Conservation (phyloP, 1,140 invertebrate species). For the Stenopsyche tienmushanensis region DNA sequence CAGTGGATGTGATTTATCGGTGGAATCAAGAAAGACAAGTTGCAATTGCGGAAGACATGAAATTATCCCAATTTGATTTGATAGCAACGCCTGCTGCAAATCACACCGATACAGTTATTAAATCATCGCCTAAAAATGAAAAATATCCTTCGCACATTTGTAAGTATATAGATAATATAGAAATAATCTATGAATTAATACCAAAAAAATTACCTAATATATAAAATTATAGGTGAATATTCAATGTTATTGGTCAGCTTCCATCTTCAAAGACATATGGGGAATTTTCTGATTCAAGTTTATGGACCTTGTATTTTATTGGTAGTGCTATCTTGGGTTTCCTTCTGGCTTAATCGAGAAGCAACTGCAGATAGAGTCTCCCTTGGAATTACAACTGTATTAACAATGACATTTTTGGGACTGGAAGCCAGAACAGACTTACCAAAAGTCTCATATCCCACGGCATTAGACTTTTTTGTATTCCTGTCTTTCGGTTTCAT, state of each 20-base stretch:
- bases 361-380: conserved; percentile 85
- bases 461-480: conserved; percentile 85
- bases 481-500: conserved; percentile 86
- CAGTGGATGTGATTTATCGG: conserved; percentile 76
- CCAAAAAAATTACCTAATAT: not conserved
- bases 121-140: conserved; percentile 32
- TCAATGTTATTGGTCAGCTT: conserved; percentile 81
- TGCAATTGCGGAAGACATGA: conserved; percentile 81
- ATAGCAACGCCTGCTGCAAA: conserved; percentile 76
- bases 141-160: conserved; percentile 33
- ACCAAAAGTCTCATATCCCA: conserved; percentile 84
- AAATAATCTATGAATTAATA: not conserved
- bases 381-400: conserved; percentile 80
- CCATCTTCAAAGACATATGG: conserved; percentile 80
- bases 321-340: conserved; percentile 87
- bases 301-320: conserved; percentile 85
- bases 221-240: conserved; percentile 61
- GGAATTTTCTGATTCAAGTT: conserved; percentile 86
- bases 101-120: conserved; percentile 60
- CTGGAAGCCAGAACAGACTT: conserved; percentile 82
- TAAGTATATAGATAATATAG: conserved; percentile 7
- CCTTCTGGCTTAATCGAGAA: conserved; percentile 88
- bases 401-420: conserved; percentile 88
- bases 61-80: conserved; percentile 82
- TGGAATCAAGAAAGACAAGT: conserved; percentile 79